Percentiles rank a stretch among this genome's conserved stretches.
Conservation (phyloP, 2,888 invertebrate species). For the Drosophila incognita region DNA sequence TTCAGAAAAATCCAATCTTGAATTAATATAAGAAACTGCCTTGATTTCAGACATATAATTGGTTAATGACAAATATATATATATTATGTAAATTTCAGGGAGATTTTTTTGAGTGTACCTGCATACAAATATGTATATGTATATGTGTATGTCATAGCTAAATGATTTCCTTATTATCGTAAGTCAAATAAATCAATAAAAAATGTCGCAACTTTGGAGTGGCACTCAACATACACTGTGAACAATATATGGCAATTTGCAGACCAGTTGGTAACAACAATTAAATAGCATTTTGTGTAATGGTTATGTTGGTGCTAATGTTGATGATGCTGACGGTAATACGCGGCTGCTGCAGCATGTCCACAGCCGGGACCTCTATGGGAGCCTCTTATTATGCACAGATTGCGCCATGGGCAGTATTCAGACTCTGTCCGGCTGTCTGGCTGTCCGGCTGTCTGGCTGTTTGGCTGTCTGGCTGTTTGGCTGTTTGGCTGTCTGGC, state of each 20-base stretch:
- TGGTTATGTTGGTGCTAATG: slow-evolving; percentile 47
- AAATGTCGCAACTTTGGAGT: not conserved
- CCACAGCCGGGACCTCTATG: slow-evolving; percentile 4
- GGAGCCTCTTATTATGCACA: slow-evolving; percentile 44
- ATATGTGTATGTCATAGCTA: not conserved
- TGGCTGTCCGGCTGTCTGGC: not conserved
- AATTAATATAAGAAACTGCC: not conserved
- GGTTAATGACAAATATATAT: too few species aligned
- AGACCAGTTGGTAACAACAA: not conserved
- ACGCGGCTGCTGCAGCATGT: slow-evolving; percentile 20
- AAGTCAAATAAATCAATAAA: not conserved
- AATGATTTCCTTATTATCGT: not conserved
- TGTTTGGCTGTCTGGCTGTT: not conserved
- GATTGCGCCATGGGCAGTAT: slow-evolving; percentile 38
- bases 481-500: not conserved
- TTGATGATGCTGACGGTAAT: slow-evolving; percentile 47
- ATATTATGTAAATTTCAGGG: not conserved
- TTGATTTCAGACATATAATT: not conserved
- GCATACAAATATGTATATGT: accelerated
- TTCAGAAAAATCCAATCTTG: not conserved
- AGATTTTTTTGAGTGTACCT: not conserved
- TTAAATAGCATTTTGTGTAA: slow-evolving; percentile 30
- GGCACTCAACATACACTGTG: not conserved
- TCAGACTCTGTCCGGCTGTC: not conserved
- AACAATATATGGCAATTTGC: not conserved